Percentiles rank a stretch among this genome's conserved stretches.
These are phyloP conservation scores for Anser brachyrhynchus DNA, from an alignment of 2,113 vertebrate species.

Conservation along the genomic window DNA sequence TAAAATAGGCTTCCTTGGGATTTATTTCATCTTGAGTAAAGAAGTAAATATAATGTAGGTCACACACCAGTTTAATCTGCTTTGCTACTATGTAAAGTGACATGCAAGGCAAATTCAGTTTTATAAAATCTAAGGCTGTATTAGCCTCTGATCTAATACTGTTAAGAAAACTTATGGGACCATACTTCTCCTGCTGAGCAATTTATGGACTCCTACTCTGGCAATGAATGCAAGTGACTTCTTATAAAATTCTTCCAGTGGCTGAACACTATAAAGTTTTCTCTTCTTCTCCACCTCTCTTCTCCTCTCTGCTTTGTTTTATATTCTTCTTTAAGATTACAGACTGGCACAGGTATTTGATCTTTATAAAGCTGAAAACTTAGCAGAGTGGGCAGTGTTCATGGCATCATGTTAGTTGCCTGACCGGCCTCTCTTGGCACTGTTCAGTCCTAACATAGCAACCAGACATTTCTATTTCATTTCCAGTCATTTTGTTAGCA, in stretches of 20 bases:
- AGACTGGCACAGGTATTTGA: not conserved
- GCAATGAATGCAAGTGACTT: not conserved
- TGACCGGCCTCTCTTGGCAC: not conserved
- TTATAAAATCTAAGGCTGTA: not conserved
- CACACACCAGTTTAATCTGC: not conserved
- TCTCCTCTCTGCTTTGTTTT: not conserved
- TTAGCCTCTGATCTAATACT: not conserved
- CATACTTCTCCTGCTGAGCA: not conserved
- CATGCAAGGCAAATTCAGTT: not conserved
- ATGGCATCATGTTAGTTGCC: not conserved
- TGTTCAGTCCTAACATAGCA: not conserved
- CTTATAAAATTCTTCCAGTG: not conserved
- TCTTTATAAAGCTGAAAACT: not conserved
- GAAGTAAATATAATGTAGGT: not conserved
- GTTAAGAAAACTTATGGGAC: not conserved
- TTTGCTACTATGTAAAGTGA: not conserved
- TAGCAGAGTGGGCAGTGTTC: not conserved
- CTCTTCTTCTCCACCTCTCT: not conserved
- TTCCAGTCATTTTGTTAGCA: not conserved
- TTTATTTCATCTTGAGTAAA: not conserved
- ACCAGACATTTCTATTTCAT: not conserved
- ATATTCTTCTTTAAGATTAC: not conserved
- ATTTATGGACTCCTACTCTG: not conserved
- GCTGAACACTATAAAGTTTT: not conserved
- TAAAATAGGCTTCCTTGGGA: not conserved